Evolutionary conservation across 2,797 vertebrate genomes (phyloP).

Genomic region (Sebastes aleutianus): DNA sequence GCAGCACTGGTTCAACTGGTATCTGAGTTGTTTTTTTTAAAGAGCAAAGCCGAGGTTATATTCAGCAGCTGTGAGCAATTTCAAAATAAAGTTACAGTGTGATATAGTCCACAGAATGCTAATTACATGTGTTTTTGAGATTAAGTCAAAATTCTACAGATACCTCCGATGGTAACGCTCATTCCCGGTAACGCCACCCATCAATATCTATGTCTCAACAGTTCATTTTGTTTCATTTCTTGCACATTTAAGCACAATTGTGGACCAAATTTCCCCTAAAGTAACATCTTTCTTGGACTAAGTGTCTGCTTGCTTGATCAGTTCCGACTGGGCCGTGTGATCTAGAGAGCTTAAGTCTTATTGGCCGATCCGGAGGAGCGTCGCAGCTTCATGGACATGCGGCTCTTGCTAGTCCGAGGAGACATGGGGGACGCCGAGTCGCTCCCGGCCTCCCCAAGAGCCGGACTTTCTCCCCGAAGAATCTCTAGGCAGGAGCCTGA

Average conservation of each 20-base stretch:
- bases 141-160: neutral
- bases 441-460: conserved; percentile 84
- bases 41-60: conserved; percentile 34
- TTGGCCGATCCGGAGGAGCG: conserved; percentile 98
- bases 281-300: neutral
- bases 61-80: conserved; percentile 24
- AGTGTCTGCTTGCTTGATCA: neutral
- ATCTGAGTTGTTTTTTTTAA: neutral
- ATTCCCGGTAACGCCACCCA: neutral
- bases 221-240: neutral
- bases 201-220: neutral
- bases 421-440: conserved; percentile 96
- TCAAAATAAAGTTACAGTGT: conserved; percentile 25
- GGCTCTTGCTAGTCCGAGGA: conserved; percentile 98
- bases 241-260: neutral
- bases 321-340: neutral
- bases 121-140: neutral
- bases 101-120: conserved; percentile 9
- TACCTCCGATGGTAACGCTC: neutral
- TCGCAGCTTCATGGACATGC: conserved; percentile 98
- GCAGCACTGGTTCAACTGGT: conserved; percentile 1
- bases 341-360: conserved; percentile 84
- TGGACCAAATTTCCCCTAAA: neutral
- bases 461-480: conserved; percentile 90
- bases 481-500: conserved; percentile 93